Evolutionary conservation across 2,113 vertebrate species (phyloP).

Genomic region (Corydoras maculifer): DNA sequence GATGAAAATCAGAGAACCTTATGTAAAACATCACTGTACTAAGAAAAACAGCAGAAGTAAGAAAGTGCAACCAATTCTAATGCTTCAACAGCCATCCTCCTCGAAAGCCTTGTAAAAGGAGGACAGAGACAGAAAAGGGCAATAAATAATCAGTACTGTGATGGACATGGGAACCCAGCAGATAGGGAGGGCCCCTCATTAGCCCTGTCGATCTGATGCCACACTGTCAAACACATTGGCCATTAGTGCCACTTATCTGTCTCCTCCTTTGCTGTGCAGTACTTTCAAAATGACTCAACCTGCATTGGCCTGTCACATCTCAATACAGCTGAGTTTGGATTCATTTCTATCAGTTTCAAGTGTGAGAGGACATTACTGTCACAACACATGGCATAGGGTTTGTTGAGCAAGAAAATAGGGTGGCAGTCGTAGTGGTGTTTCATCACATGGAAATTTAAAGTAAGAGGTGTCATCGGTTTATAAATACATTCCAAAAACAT

Average conservation of each 20-base stretch:
- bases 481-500: too few species aligned
- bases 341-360: slow-evolving; percentile 5
- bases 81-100: neutral
- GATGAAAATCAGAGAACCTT: too few species aligned
- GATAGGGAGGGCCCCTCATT: slow-evolving; percentile 52
- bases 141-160: slow-evolving; percentile 55
- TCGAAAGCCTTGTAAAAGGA: slow-evolving; percentile 14
- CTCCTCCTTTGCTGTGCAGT: slow-evolving; percentile 17
- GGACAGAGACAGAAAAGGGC: slow-evolving; percentile 18
- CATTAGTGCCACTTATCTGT: slow-evolving; percentile 69
- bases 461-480: too few species aligned
- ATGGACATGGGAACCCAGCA: slow-evolving; percentile 52
- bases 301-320: slow-evolving; percentile 33
- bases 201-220: slow-evolving; percentile 56
- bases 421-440: too few species aligned
- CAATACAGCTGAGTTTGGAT: slow-evolving; percentile 40
- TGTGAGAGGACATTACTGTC: too few species aligned
- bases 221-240: slow-evolving; percentile 61
- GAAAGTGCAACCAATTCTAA: too few species aligned
- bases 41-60: too few species aligned
- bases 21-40: too few species aligned
- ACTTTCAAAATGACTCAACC: slow-evolving; percentile 34
- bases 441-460: too few species aligned
- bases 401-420: too few species aligned
- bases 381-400: too few species aligned